A percentile compares a stretch with the other conserved stretches of the same genome.
phyloP scores from a whole-genome alignment of 2,113 vertebrate genomes.

The Engystomops pustulosus region DNA sequence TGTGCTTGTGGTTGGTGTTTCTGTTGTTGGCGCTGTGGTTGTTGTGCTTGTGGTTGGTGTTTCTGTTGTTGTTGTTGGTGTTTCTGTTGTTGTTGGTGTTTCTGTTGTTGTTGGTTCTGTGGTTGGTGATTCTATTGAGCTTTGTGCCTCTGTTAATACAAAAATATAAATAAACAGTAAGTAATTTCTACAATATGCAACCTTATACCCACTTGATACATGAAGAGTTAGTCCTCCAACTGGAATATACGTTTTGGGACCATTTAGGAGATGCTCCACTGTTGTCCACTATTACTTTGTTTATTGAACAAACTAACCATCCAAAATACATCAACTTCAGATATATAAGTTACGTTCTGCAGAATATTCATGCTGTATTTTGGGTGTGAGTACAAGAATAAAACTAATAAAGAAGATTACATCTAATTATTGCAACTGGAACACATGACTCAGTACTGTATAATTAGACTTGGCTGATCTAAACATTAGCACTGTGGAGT shows the following conservation, averaged over 20 bases:
- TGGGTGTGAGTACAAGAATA: background rate
- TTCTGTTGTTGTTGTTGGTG: background rate
- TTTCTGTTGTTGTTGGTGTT: background rate
- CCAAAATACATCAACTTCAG: too few relatives aligned
- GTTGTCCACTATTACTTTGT: too few relatives aligned
- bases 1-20: background rate
- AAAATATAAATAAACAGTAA: background rate
- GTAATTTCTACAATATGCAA: background rate
- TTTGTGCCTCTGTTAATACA: background rate
- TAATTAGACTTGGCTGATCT: background rate
- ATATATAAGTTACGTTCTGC: background rate
- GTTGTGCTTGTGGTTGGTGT: background rate
- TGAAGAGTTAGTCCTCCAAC: too few relatives aligned
- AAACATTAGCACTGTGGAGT: background rate
- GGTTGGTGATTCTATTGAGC: background rate
- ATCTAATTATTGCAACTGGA: background rate
- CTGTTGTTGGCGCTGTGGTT: background rate
- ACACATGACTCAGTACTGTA: background rate
- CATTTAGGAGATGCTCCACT: too few relatives aligned
- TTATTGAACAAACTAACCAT: too few relatives aligned
- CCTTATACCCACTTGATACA: too few relatives aligned
- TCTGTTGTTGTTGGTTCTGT: background rate
- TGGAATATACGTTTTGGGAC: too few relatives aligned
- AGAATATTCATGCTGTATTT: background rate
- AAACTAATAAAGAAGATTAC: background rate